Conservation (phyloP, 2,113 vertebrate species). For the Ceyx melanurus region DNA sequence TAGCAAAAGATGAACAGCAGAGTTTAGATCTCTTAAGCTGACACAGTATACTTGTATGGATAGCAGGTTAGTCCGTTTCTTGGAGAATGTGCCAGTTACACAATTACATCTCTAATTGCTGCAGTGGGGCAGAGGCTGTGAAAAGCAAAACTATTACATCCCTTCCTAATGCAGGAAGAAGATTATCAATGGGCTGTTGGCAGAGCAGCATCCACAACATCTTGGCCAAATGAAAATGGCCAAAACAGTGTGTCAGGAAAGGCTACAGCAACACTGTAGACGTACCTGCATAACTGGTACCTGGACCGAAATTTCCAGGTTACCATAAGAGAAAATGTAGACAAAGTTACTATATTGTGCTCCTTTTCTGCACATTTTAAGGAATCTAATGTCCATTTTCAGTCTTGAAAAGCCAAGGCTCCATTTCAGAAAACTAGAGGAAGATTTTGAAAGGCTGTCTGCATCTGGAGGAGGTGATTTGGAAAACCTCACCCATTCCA, state of each 20-base stretch:
- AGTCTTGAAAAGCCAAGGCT: background rate
- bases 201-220: background rate
- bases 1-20: background rate
- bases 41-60: background rate
- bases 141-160: background rate
- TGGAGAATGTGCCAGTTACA: background rate
- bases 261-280: background rate
- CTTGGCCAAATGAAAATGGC: background rate
- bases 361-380: background rate
- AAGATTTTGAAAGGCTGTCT: background rate
- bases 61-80: background rate
- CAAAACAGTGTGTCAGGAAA: background rate
- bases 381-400: background rate
- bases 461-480: background rate
- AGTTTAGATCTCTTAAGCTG: background rate
- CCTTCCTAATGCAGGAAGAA: background rate
- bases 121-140: background rate
- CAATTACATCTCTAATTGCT: background rate
- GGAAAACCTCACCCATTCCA: background rate
- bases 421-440: background rate
- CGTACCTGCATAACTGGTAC: background rate
- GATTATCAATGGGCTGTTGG: background rate
- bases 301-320: background rate
- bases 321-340: background rate
- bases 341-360: accelerated